These are phyloP conservation scores for Microctenopoma stevenorrisi DNA, from an alignment of 2,797 vertebrate genomes.

Conservation along the genomic window DNA sequence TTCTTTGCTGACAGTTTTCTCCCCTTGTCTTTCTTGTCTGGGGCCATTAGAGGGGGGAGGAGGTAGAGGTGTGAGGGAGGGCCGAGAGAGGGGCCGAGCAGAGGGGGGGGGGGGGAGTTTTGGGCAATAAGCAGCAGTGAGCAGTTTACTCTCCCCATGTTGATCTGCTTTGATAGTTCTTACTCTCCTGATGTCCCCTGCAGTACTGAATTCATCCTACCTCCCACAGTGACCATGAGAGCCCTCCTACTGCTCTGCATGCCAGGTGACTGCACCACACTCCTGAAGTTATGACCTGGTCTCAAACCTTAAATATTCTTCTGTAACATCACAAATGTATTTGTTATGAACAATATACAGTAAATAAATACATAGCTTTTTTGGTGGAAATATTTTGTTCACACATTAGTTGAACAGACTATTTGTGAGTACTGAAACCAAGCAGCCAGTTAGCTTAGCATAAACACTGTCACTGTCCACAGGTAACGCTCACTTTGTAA, in stretches of 20 bases:
- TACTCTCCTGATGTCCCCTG: conserved; percentile 30
- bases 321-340: too few species aligned
- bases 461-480: too few species aligned
- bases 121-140: conserved; percentile 24
- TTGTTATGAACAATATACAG: too few species aligned
- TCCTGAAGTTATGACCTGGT: neutral
- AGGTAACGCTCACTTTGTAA: too few species aligned
- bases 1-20: conserved; percentile 68
- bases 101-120: conserved; percentile 28
- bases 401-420: too few species aligned
- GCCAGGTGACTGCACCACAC: conserved; percentile 67
- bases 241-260: conserved; percentile 69
- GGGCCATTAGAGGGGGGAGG: conserved; percentile 47
- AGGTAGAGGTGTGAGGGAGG: conserved; percentile 20
- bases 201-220: conserved; percentile 70
- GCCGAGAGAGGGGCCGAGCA: conserved; percentile 56
- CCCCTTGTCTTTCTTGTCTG: conserved; percentile 36
- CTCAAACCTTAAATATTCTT: neutral
- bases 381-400: too few species aligned
- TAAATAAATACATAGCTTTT: too few species aligned
- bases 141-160: conserved; percentile 26
- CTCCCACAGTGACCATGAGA: conserved; percentile 80
- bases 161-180: conserved; percentile 26
- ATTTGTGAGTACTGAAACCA: too few species aligned
- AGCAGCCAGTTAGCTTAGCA: too few species aligned